Conservation (phyloP, 2,888 invertebrate genomes). For the Melipona beecheii region DNA sequence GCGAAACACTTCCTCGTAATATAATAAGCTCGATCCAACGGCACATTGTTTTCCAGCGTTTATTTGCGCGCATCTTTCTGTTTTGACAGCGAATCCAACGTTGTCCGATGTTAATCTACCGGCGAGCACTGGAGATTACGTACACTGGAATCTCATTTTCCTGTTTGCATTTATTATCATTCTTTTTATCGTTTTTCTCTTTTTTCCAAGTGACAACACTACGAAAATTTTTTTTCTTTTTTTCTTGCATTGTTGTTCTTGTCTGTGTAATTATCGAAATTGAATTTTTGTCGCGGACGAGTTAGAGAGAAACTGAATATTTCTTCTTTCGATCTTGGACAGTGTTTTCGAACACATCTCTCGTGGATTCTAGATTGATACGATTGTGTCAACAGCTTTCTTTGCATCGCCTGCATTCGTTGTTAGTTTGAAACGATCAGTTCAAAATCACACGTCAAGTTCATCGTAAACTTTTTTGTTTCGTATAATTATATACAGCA, state of each 20-base stretch:
- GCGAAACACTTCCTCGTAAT: not conserved
- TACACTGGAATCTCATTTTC: not conserved
- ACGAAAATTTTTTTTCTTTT: not conserved
- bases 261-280: not conserved
- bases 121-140: conserved; percentile 20
- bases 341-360: no score
- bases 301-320: not conserved
- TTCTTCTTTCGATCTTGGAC: not conserved
- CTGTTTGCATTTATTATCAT: not conserved
- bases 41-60: not conserved
- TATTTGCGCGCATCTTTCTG: not conserved
- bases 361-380: not conserved
- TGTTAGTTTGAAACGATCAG: not conserved
- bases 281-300: not conserved
- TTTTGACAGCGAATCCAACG: conserved; percentile 14
- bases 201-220: not conserved
- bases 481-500: no score
- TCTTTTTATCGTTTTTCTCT: not conserved
- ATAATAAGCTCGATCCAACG: no score
- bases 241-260: not conserved
- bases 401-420: not conserved
- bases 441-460: not conserved
- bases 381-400: not conserved
- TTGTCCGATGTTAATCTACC: conserved; percentile 21
- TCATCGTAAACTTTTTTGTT: not conserved